Evolutionary conservation across 2,113 vertebrate species (phyloP).

Genomic region (Neoarius graeffei): DNA sequence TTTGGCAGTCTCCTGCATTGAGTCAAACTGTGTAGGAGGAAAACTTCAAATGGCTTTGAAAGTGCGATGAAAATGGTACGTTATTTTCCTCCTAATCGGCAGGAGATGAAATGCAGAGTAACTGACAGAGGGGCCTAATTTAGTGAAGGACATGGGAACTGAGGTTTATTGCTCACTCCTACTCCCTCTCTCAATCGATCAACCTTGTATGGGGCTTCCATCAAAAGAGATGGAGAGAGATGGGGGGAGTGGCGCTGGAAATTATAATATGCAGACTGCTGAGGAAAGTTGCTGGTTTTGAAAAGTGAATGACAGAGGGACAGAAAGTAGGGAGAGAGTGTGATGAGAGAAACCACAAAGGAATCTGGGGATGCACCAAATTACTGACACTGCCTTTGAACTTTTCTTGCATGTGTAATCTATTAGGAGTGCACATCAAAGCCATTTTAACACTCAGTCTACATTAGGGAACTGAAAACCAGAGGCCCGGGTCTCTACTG

Average conservation of each 20-base stretch:
- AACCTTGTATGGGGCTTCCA: slow-evolving; percentile 44
- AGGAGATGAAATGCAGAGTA: slow-evolving; percentile 60
- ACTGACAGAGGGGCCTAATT: slow-evolving; percentile 64
- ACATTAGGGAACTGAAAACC: slow-evolving; percentile 13
- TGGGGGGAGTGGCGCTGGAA: slow-evolving; percentile 39
- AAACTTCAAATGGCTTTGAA: slow-evolving; percentile 58
- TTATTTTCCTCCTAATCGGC: slow-evolving; percentile 58
- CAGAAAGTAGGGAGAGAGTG: slow-evolving; percentile 6
- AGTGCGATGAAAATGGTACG: slow-evolving; percentile 45
- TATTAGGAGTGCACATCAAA: slow-evolving; percentile 42
- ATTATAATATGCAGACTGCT: slow-evolving; percentile 56
- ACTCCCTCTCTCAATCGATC: slow-evolving; percentile 64
- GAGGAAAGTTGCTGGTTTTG: slow-evolving; percentile 49
- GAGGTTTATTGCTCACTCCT: slow-evolving; percentile 37
- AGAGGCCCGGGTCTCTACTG: slow-evolving; percentile 1
- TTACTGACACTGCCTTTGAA: slow-evolving; percentile 62
- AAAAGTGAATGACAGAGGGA: slow-evolving; percentile 37
- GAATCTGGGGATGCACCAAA: slow-evolving; percentile 49
- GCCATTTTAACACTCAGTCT: slow-evolving; percentile 37
- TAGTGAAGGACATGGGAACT: slow-evolving; percentile 58
- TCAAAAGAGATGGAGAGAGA: slow-evolving; percentile 35
- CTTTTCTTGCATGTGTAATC: slow-evolving; percentile 57
- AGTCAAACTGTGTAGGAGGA: slow-evolving; percentile 56
- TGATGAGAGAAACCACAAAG: slow-evolving; percentile 51
- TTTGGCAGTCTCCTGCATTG: slow-evolving; percentile 39